Percentiles rank a stretch among this genome's conserved stretches.
These are phyloP conservation scores for Murina feae DNA, from an alignment of 2,113 vertebrate species.

Conservation along the genomic window DNA sequence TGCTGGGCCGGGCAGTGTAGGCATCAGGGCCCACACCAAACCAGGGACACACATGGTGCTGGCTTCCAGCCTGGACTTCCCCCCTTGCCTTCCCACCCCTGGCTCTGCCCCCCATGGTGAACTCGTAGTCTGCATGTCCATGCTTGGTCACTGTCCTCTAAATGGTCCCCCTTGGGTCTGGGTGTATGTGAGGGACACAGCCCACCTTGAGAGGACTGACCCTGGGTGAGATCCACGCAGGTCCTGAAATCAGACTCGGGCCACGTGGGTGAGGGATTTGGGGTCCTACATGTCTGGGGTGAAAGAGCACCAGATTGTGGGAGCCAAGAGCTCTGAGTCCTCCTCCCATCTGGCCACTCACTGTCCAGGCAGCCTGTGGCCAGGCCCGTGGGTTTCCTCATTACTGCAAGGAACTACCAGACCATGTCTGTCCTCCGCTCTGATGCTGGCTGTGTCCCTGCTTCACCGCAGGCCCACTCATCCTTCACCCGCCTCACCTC, in stretches of 20 bases:
- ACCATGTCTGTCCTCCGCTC: neutral
- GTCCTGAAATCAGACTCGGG: neutral
- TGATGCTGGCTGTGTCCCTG: rapidly evolving
- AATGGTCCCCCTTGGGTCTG: too few species aligned
- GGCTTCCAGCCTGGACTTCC: neutral
- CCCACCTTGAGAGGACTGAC: neutral
- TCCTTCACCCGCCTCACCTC: neutral
- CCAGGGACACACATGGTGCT: rapidly evolving
- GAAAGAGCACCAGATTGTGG: neutral
- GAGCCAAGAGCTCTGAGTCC: neutral
- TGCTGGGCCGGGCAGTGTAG: neutral
- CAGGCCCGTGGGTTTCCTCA: rapidly evolving
- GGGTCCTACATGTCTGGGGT: neutral
- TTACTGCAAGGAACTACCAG: neutral
- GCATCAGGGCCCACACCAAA: neutral
- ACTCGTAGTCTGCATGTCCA: neutral
- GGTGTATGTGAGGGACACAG: neutral
- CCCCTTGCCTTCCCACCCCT: neutral
- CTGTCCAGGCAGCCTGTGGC: neutral
- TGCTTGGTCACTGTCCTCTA: neutral
- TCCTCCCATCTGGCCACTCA: neutral
- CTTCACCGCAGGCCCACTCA: neutral
- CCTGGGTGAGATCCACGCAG: neutral
- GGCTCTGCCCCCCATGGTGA: neutral
- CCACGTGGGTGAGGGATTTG: neutral